Evolutionary conservation across 2,113 vertebrate genomes (phyloP).

Genomic region (Cochlearius cochlearius): DNA sequence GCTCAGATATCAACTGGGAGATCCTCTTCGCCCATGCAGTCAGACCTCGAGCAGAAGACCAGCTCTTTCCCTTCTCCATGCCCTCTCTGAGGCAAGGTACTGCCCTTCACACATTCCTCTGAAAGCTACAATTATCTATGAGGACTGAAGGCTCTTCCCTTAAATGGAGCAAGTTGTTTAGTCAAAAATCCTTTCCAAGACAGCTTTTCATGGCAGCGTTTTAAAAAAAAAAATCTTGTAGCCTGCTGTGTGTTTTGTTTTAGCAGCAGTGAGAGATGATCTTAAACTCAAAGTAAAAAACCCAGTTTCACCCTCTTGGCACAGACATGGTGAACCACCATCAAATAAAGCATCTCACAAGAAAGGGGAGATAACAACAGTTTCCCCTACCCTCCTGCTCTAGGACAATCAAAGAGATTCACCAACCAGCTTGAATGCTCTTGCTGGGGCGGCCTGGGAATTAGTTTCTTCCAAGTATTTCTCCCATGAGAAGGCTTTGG

Average conservation of each 20-base stretch:
- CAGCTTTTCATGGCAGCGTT: background rate
- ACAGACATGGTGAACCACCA: background rate
- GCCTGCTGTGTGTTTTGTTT: background rate
- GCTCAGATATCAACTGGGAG: background rate
- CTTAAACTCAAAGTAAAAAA: background rate
- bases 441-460: conserved; percentile 85
- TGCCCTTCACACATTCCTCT: background rate
- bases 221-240: background rate
- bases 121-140: background rate
- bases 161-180: background rate
- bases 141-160: background rate
- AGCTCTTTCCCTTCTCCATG: background rate
- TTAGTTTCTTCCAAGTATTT: conserved; percentile 88
- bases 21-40: background rate
- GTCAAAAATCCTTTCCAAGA: background rate
- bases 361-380: background rate
- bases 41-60: background rate
- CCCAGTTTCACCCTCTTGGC: background rate
- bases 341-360: background rate
- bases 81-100: background rate
- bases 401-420: background rate
- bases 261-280: background rate
- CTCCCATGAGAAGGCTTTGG: conserved; percentile 87
- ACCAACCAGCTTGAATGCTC: conserved; percentile 88
- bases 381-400: background rate